These are phyloP conservation scores for Hypselothyrea guttata DNA, from an alignment of 2,888 invertebrate species.

Conservation along the genomic window DNA sequence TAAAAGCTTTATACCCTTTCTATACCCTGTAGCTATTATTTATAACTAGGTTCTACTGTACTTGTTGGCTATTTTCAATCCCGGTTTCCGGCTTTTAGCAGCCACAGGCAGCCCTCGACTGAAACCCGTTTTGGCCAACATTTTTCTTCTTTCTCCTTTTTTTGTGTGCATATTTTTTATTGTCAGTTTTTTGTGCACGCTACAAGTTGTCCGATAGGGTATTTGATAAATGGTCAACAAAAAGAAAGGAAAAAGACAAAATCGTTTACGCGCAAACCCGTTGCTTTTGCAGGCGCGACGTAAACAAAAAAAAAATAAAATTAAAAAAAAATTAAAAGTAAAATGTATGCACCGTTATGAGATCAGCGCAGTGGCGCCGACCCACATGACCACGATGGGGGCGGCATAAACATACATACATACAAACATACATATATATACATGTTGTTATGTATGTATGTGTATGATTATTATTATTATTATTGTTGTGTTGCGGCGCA, in stretches of 20 bases:
- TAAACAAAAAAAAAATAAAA: no score
- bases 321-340: no score
- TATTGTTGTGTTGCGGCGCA: constrained; percentile 5
- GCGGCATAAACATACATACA: neutral
- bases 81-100: constrained; percentile 61
- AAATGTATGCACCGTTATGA: no score
- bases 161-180: no score
- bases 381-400: no score
- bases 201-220: constrained; percentile 10
- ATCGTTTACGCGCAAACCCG: constrained; percentile 13
- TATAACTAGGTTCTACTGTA: constrained; percentile 22
- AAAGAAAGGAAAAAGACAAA: constrained; percentile 4
- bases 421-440: neutral
- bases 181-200: neutral
- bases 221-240: constrained; percentile 17
- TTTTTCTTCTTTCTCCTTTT: constrained; percentile 10
- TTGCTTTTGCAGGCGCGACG: constrained; percentile 1
- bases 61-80: constrained; percentile 29
- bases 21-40: neutral
- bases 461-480: neutral
- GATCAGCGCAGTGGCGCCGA: neutral
- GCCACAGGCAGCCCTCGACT: constrained; percentile 6
- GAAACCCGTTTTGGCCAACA: constrained; percentile 59
- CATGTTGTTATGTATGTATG: neutral
- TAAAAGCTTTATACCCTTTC: no score